Evolutionary conservation across 2,888 invertebrate species (phyloP).

Genomic region (Tyria jacobaeae): DNA sequence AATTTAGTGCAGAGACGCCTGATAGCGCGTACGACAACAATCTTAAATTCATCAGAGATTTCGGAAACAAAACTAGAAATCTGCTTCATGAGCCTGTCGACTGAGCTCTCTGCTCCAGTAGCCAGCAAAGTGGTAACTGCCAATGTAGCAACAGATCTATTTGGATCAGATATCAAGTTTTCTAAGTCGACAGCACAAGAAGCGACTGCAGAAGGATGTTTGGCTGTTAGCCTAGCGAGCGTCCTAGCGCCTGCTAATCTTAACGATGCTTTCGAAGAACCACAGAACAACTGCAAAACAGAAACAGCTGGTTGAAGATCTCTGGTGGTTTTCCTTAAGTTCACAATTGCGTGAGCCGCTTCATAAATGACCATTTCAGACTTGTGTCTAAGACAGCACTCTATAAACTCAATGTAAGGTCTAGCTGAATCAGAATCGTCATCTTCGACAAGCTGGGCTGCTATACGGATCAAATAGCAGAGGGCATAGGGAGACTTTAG

Average conservation of each 20-base stretch:
- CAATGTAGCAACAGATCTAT: constrained; percentile 98
- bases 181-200: constrained; percentile 99
- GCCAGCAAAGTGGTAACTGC: constrained; percentile 99
- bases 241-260: constrained; percentile 99
- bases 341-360: constrained; percentile 99
- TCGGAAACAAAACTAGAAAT: constrained; percentile 99
- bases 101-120: constrained; percentile 99
- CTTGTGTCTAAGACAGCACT: constrained; percentile 97
- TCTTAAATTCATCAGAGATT: constrained; percentile 99
- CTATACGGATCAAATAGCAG: constrained; percentile 97
- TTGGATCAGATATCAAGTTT: constrained; percentile 98
- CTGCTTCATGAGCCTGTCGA: constrained; percentile 99
- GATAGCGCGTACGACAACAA: constrained; percentile 98
- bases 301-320: constrained; percentile 98
- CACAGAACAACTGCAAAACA: constrained; percentile 98
- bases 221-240: constrained; percentile 97
- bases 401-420: constrained; percentile 96
- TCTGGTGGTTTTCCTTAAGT: constrained; percentile 93
- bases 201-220: constrained; percentile 98
- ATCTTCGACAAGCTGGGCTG: constrained; percentile 97
- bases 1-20: constrained; percentile 97
- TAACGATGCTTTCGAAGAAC: constrained; percentile 98
- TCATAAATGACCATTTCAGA: constrained; percentile 99
- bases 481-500: constrained; percentile 98
- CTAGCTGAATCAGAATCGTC: constrained; percentile 91